Base-by-base conservation (phyloP, 2,888 invertebrate genomes). In the Anorthoa munda region DNA sequence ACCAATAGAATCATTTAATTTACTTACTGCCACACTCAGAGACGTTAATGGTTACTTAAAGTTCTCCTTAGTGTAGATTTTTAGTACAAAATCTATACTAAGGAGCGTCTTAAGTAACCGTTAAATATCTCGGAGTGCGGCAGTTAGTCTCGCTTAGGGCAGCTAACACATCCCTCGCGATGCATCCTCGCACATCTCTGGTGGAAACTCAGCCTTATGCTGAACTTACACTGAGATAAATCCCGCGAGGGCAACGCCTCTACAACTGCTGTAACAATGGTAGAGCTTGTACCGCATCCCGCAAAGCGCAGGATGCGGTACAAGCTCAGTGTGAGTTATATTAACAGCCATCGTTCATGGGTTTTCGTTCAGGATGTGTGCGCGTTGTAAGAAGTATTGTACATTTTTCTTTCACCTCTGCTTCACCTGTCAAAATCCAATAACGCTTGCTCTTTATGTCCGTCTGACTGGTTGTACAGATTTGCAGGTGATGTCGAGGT, bases 371-470 rank as follows among this genome's bases (percentile, higher is more conserved):
- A 61, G 26, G 2, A 17, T 21, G 23, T 39, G 51, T 61, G 65
- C 66, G 76, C 68, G 73, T 80, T 81, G 79, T 64, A 69, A 74
- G 66, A 75, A 72, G 55, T 87, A 72, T 77, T 66, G 59, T 75
- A 84, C 12, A 66, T 56, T 77, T 83, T 79, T 77, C 81, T 79
- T 87, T 81, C 74, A 81, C 85, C 86, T 87, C 74, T 78, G 86
- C 88, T 88, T 89, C 83, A 82, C 80, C 89, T 89, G 86, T 86
- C 79, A 79, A 90, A 83, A 83, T 81, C 71, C 73, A 85, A 86
- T 86, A 81, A 81, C 51, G 85, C 81, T 82, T 84, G 65, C 67
- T 71, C 59, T 77, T 60, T 61, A 70, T 86, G 77, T 86, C 61
- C 59, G 67, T 82, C 72, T 59, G 73, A 81, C 74, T 81, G 73